A percentile compares a stretch with the other conserved stretches of the same genome.
phyloP scores from a whole-genome alignment of 64 coral and sea anemone species.

The Catalaphyllia jardinei region DNA sequence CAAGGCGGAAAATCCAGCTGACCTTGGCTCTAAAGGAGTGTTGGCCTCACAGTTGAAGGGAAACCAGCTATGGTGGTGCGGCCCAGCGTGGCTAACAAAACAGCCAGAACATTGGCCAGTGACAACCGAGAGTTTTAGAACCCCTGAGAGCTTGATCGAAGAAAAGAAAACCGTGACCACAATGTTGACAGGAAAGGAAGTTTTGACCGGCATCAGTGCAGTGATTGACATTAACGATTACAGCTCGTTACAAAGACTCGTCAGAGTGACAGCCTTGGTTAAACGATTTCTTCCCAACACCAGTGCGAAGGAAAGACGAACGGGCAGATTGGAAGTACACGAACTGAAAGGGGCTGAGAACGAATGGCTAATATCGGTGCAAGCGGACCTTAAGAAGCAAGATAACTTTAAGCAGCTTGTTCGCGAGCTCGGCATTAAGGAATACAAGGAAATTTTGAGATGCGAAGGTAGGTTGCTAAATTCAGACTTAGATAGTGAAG shows the following conservation, averaged over 20 bases:
- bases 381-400: no score
- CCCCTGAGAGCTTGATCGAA: slow-evolving; percentile 3
- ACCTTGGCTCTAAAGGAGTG: slow-evolving; percentile 31
- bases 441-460: no score
- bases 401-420: no score
- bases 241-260: slow-evolving; percentile 19
- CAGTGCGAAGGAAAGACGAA: slow-evolving; percentile 11
- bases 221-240: slow-evolving; percentile 29
- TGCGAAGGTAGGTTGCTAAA: no score
- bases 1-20: neutral
- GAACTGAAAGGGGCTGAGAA: slow-evolving; percentile 14
- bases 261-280: slow-evolving; percentile 59
- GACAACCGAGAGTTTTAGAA: neutral
- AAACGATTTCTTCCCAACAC: slow-evolving; percentile 41
- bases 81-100: slow-evolving; percentile 9
- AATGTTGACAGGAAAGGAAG: slow-evolving; percentile 17
- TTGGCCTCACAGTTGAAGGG: neutral
- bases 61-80: slow-evolving; percentile 3
- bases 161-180: slow-evolving; percentile 20
- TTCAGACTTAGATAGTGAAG: no score
- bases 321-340: slow-evolving; percentile 1
- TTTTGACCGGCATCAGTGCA: neutral
- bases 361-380: no score
- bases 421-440: no score
- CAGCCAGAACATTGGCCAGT: slow-evolving; percentile 8